Evolutionary conservation across 2,797 vertebrate genomes (phyloP), one percentile per base, ranked within the genome.

Genomic region (Enteromius paludinosus): DNA sequence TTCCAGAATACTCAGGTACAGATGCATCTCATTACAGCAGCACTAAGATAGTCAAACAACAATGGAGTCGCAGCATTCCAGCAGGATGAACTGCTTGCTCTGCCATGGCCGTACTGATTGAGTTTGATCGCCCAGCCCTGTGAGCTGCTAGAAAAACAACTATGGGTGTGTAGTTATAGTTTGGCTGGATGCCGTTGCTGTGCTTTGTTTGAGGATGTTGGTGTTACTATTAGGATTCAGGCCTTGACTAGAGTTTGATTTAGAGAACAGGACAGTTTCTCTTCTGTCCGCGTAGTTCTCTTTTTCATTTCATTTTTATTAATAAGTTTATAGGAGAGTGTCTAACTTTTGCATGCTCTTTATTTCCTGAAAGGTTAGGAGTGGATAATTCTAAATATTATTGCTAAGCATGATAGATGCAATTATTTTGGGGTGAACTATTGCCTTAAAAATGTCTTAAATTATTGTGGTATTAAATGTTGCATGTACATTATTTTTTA

Each of bases 1-100:
- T 83, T 69, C 49, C 82, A 83, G 38, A 83, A 83, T 11, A 83
- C 82, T 17, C 64, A 83, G 82, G 82, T 83, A 38, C 14, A 0
- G 15, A 38, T 18, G 47, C 70, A 54, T 52, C 9, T 5, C 15
- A 3, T 30, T 17, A 6, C 28, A 5, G 9, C 25, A 12, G 45
- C 28, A 72, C 69, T 35, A 15, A 73, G 18, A 35, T 18, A 25
- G 33, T 17, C 72, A 3, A 20, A 56, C 52, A 38, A 54, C 70
- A 8, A 6, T 35, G 20, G 45, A 35, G 47, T 72, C 18, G 49
- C 49, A 9, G 30, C 71, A 56, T 73, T 56, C 71, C 30, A 18
- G 35, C 41, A 25, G 56, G 9, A 54, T 18, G 47, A 61, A 20
- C 35, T 30, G n/a, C 18, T 47, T 25, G 25, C 66, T 43, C 35